phyloP scores from a whole-genome alignment of 2,888 invertebrate species.

The Eulithis testata region DNA sequence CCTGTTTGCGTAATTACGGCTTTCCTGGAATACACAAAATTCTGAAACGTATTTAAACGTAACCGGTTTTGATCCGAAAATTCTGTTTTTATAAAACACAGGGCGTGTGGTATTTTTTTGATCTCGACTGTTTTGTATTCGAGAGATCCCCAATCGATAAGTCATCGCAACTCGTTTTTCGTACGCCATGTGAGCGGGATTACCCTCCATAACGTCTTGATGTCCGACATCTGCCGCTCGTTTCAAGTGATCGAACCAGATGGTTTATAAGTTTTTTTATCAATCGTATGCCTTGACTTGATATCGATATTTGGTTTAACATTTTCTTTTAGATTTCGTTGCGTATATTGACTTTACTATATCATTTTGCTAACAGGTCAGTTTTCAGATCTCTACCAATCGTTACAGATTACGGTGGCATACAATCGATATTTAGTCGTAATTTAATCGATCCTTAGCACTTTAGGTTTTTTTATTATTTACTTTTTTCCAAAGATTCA shows the following conservation, averaged over 20 bases:
- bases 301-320: conserved; percentile 57
- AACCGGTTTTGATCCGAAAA: conserved; percentile 15
- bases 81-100: neutral
- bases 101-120: conserved; percentile 22
- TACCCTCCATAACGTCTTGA: conserved; percentile 78
- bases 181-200: conserved; percentile 69
- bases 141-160: conserved; percentile 38
- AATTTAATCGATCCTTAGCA: too few species aligned
- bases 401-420: too few species aligned
- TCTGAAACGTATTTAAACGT: conserved; percentile 18
- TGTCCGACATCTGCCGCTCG: conserved; percentile 72
- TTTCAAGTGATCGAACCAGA: conserved; percentile 60
- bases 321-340: neutral
- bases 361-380: too few species aligned
- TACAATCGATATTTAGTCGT: too few species aligned
- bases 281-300: conserved; percentile 51
- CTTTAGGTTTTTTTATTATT: too few species aligned
- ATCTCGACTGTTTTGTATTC: conserved; percentile 21
- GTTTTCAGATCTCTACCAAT: too few species aligned
- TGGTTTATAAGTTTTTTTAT: conserved; percentile 71
- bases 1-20: conserved; percentile 50
- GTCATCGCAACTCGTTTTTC: conserved; percentile 61
- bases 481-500: neutral
- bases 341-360: too few species aligned
- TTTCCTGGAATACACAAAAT: conserved; percentile 41